Percentiles rank a stretch among this genome's conserved stretches.
phyloP scores from a whole-genome alignment of 2,113 vertebrate species.

The Tetrax tetrax region DNA sequence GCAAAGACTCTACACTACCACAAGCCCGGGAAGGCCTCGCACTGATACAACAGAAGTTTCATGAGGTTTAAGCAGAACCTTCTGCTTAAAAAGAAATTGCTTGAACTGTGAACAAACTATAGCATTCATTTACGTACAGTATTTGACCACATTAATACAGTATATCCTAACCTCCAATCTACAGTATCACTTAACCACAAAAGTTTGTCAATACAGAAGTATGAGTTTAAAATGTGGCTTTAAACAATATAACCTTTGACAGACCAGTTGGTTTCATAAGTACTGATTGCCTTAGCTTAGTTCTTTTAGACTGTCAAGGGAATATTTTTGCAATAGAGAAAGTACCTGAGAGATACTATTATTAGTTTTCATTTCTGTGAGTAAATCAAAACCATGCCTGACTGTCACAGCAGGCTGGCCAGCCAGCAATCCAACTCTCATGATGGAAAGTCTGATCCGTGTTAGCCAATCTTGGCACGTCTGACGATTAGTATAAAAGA shows the following conservation, averaged over 20 bases:
- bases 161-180: neutral
- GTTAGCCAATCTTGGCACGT: conserved; percentile 98
- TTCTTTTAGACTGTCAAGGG: neutral
- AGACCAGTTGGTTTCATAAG: neutral
- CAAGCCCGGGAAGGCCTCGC: neutral
- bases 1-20: neutral
- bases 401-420: conserved; percentile 96
- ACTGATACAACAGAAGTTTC: neutral
- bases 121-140: neutral
- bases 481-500: conserved; percentile 98
- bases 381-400: conserved; percentile 94
- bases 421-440: conserved; percentile 95
- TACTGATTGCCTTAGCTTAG: neutral
- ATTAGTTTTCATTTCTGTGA: conserved; percentile 93
- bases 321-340: neutral
- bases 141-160: neutral
- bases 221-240: neutral
- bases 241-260: neutral
- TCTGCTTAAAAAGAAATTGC: neutral
- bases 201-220: neutral
- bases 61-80: neutral
- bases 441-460: conserved; percentile 92
- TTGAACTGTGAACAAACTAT: neutral
- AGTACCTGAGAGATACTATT: conserved; percentile 81
- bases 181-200: neutral